Conservation (phyloP, 2,888 invertebrate genomes). For the Netelia fuscicornis region DNA sequence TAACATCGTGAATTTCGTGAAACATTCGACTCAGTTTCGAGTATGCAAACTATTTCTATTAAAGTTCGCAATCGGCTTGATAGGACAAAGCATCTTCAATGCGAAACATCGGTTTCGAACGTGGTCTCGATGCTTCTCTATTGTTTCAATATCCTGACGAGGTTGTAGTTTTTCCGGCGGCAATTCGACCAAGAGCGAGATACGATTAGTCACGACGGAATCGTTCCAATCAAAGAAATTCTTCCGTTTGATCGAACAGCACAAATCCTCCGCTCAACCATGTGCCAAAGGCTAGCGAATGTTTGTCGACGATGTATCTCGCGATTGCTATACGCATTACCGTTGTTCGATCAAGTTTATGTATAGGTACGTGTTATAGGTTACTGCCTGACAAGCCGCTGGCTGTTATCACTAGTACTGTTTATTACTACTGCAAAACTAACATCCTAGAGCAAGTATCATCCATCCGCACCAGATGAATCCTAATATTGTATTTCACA, state of each 20-base stretch:
- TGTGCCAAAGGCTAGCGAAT: neutral
- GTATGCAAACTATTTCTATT: neutral
- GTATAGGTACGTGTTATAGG: neutral
- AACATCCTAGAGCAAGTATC: no score
- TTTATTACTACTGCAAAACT: neutral
- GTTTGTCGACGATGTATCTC: neutral
- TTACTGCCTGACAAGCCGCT: neutral
- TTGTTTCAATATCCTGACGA: neutral
- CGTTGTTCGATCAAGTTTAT: neutral
- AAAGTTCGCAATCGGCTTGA: neutral
- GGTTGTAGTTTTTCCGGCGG: neutral
- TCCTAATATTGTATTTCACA: no score
- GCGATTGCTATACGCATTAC: neutral
- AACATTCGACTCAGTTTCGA: neutral
- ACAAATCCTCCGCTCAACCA: neutral
- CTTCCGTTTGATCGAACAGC: neutral
- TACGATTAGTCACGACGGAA: neutral
- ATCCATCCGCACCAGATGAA: no score
- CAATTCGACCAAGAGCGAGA: neutral
- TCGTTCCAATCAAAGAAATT: neutral
- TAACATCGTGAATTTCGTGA: neutral
- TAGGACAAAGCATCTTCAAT: neutral
- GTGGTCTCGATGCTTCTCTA: neutral
- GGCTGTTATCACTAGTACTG: neutral
- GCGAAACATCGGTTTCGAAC: neutral